Conservation (phyloP, 1,140 invertebrate genomes). For the Pogonomyrmex barbatus region DNA sequence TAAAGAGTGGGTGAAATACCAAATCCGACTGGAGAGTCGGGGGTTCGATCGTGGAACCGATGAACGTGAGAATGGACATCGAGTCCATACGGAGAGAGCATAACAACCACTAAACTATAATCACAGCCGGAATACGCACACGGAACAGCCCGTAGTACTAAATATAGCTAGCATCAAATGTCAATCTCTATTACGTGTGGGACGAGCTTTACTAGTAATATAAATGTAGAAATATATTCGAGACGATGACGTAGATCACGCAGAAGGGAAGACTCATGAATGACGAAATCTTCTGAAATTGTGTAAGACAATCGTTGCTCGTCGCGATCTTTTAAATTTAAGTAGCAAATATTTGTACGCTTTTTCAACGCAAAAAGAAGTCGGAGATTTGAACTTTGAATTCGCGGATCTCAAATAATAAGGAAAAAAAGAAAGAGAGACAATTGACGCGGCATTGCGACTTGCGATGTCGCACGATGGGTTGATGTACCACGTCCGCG, state of each 20-base stretch:
- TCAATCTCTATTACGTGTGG: not conserved
- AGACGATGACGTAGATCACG: not conserved
- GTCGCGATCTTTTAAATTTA: not conserved
- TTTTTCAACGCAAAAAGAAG: not conserved
- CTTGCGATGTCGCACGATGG: not conserved
- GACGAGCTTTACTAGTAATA: not conserved
- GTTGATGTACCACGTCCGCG: not conserved
- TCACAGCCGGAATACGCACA: not conserved
- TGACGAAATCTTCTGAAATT: not conserved
- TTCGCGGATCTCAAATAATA: not conserved
- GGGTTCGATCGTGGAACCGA: not conserved
- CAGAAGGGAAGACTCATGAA: not conserved
- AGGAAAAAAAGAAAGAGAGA: not conserved
- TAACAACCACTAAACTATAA: slow-evolving; percentile 5
- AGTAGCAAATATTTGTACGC: not conserved
- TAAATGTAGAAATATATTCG: no score
- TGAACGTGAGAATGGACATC: not conserved
- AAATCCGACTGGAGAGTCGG: not conserved
- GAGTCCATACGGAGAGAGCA: not conserved
- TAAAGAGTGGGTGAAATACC: slow-evolving; percentile 11
- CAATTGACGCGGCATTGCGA: not conserved
- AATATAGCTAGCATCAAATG: slow-evolving; percentile 6
- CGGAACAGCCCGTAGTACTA: not conserved
- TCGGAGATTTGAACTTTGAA: not conserved
- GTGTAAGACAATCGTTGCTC: not conserved